These are phyloP conservation scores for Bombus superbus DNA, from an alignment of 1,140 invertebrate species.

Conservation along the genomic window DNA sequence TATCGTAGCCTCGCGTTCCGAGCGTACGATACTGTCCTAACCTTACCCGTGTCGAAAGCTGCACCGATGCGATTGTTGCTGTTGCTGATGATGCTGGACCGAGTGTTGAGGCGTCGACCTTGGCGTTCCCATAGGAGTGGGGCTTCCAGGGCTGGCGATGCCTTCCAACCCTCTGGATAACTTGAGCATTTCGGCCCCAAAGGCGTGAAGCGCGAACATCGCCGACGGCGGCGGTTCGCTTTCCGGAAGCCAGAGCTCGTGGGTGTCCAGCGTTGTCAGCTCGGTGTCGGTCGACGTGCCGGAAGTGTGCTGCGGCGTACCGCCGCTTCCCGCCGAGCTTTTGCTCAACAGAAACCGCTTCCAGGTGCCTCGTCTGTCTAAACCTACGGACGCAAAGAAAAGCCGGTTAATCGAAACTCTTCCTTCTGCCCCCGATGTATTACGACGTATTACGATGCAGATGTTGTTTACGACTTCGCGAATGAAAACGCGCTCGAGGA, in stretches of 20 bases:
- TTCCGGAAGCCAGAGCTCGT: slow-evolving; percentile 91
- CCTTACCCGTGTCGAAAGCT: slow-evolving; percentile 75
- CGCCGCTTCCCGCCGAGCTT: slow-evolving; percentile 72
- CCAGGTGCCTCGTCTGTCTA: slow-evolving; percentile 85
- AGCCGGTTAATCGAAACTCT: not conserved
- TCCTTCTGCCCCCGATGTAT: too few species aligned
- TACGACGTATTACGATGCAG: rapidly evolving
- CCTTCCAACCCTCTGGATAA: slow-evolving; percentile 89
- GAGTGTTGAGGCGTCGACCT: slow-evolving; percentile 65
- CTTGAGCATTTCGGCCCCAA: slow-evolving; percentile 92
- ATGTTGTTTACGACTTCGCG: not conserved
- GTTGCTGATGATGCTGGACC: slow-evolving; percentile 67
- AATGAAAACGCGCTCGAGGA: too few species aligned
- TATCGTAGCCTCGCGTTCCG: too few species aligned
- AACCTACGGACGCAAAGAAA: not conserved
- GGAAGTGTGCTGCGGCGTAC: slow-evolving; percentile 88
- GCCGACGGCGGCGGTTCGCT: slow-evolving; percentile 90
- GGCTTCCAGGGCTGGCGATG: slow-evolving; percentile 68
- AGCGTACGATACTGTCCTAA: not conserved
- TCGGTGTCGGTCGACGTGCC: slow-evolving; percentile 91
- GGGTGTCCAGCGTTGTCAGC: slow-evolving; percentile 89
- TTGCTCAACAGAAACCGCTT: slow-evolving; percentile 83
- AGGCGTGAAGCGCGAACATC: slow-evolving; percentile 91
- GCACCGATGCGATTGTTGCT: slow-evolving; percentile 64
- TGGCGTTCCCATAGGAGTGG: slow-evolving; percentile 48